Base-by-base conservation (phyloP, 2,888 invertebrate species). In the Timema podura region DNA sequence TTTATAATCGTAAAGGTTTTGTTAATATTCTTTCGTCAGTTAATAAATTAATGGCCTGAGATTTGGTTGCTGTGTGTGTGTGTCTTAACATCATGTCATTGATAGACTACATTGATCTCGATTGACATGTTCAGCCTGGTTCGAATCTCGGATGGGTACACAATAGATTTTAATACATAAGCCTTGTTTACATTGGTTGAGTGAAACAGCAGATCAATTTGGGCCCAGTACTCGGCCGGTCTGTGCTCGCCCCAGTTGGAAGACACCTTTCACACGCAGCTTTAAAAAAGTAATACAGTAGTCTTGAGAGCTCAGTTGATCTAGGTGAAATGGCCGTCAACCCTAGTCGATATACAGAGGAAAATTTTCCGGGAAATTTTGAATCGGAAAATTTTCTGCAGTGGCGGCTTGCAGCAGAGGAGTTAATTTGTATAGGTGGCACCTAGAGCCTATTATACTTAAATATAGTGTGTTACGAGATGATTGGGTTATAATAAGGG, bases 101-200 rank as follows among this genome's bases (percentile, higher is more conserved):
- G 30, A 30, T 30, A 30, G 3, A 30, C 30, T 30, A 30, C 30
- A 30, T 30, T 3, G 30, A 30, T 30, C 30, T 30, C 30, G 30
- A 30, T 30, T 30, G 30, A 30, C 30, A 30, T 30, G 30, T 30
- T 30, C 30, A 30, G 30, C 30, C 30, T 30, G 30, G 30, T 30
- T 30, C 30, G 30, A 30, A 30, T 30, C 30, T 30, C 30, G 30
- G 30, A 30, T 30, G 30, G 30, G 30, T 30, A 30, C 3, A 30
- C 30, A 30, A 30, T 30, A 30, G 30, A 30, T 30, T 30, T 30
- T 30, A 30, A 30, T 30, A 1, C 30, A 2, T 51, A 61, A 61
- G 61, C 61, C 16, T 6, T 10, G 61, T 15, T 61, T 61, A 61
- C 61, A 61, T 30, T 61, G 61, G 61, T 61, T 16, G 61, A 61